Base-by-base conservation (phyloP, 2,888 invertebrate species). In the Drosophila cognata region DNA sequence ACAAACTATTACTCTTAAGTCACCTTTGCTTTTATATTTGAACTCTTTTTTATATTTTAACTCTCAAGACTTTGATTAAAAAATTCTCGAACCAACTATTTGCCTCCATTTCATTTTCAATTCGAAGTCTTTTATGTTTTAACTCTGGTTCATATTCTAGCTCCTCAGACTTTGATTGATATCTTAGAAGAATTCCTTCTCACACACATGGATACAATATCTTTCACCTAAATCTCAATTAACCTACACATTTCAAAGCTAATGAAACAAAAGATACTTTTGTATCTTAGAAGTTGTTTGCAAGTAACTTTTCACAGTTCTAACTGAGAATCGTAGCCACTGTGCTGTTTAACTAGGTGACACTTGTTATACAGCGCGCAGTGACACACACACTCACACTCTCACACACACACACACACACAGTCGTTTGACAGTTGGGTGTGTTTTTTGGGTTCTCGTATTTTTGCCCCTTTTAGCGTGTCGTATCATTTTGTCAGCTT, bases 311-410 rank as follows among this genome's bases (percentile, higher is more conserved):
- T 43, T 10, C 18, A 21, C 33, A 29, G 2, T 21, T 31, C 2
- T 4, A 3, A 1, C 8, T 10, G 35, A 13, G 4, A 43, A 21
- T 51, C 21, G 21, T 28, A 51, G 48, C 71, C 88, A 88, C 68
- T 72, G 86, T 88, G 72, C 83, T 31, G 43, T 8, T 8, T 43
- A 79, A 84, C 70, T 76, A 29, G 75, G 81, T 79, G 87, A 76
- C 84, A 86, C 87, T 88, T 88, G 87, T 72, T 81, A 83, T 81
- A 60, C 41, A 63, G 38, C 18, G 65, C 50, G 62, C 59, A 64
- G 50, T 51, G 56, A 67, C 59, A 70, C 51, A 64, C 48, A 55
- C 57, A 63, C 13, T 33, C 38, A 50, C 35, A 43, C 41, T 31
- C 56, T 52, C 33, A 60, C 16, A 55, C 21, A 38, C 36, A 28